A percentile compares a stretch with the other conserved stretches of the same genome.
Evolutionary conservation across 2,888 invertebrate genomes (phyloP).

Genomic region (Polietes domitor): DNA sequence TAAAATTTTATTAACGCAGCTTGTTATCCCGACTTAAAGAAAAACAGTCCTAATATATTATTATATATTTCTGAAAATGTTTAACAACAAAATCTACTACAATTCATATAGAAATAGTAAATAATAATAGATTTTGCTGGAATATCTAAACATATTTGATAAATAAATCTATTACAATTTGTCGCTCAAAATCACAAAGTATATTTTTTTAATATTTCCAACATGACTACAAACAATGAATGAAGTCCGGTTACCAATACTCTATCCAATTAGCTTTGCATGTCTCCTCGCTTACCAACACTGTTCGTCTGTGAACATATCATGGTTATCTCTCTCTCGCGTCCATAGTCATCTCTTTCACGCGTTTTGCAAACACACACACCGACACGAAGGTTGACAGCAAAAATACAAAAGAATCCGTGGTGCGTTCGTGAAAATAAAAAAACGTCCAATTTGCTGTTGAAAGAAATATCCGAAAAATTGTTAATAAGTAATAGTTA

Average conservation of each 20-base stretch:
- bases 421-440: slow-evolving; percentile 65
- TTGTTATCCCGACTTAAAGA: too few species aligned
- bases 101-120: too few species aligned
- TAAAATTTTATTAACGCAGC: too few species aligned
- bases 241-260: background rate
- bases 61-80: too few species aligned
- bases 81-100: too few species aligned
- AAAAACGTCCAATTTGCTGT: slow-evolving; percentile 32
- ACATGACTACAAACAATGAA: too few species aligned
- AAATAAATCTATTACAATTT: too few species aligned
- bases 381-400: slow-evolving; percentile 36
- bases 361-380: slow-evolving; percentile 46
- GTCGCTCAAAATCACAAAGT: too few species aligned
- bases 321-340: background rate
- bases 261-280: background rate
- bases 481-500: slow-evolving; percentile 41
- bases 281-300: slow-evolving; percentile 55
- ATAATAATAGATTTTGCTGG: too few species aligned
- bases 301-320: background rate
- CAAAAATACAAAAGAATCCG: slow-evolving; percentile 59
- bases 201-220: too few species aligned
- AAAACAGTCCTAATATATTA: too few species aligned
- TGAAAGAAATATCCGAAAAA: slow-evolving; percentile 32
- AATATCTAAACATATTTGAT: too few species aligned
- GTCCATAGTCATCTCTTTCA: slow-evolving; percentile 30